Percentiles rank a stretch among this genome's conserved stretches.
These are phyloP conservation scores for Clusia tigrina DNA, from an alignment of 2,888 invertebrate genomes.

Conservation along the genomic window DNA sequence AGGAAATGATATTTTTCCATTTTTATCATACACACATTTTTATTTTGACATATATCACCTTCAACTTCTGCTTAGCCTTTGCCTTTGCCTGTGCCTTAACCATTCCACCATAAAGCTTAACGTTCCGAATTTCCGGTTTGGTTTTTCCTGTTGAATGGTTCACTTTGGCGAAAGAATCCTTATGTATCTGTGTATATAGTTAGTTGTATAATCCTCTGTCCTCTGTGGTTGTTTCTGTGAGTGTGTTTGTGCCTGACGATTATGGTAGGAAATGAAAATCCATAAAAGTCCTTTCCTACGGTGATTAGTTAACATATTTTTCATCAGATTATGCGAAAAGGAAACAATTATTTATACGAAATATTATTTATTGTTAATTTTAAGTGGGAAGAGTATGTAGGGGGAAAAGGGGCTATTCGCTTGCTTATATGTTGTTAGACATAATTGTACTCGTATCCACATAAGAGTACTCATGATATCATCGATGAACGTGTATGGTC, in stretches of 20 bases:
- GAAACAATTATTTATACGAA: constrained; percentile 63
- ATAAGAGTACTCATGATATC: too few relatives aligned
- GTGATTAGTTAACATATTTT: constrained; percentile 63
- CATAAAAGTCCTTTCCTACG: constrained; percentile 64
- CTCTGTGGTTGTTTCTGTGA: constrained; percentile 49
- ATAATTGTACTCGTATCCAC: too few relatives aligned
- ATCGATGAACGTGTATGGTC: too few relatives aligned
- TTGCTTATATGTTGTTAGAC: too few relatives aligned
- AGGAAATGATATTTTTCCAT: constrained; percentile 53
- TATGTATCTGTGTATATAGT: too few relatives aligned
- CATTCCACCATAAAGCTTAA: constrained; percentile 43
- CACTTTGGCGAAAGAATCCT: constrained; percentile 8
- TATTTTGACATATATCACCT: constrained; percentile 47
- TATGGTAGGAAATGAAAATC: constrained; percentile 59
- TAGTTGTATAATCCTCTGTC: constrained; percentile 24
- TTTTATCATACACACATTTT: constrained; percentile 30
- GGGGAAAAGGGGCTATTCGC: background rate
- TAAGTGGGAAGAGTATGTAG: background rate
- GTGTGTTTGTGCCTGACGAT: constrained; percentile 30
- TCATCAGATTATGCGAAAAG: constrained; percentile 36
- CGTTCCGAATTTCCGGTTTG: constrained; percentile 63
- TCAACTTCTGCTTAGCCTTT: constrained; percentile 11
- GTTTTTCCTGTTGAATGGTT: constrained; percentile 67
- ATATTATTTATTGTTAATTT: constrained; percentile 57
- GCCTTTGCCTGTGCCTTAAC: constrained; percentile 10